These are phyloP conservation scores for Lophius piscatorius DNA, from an alignment of 2,113 vertebrate species.

Conservation along the genomic window DNA sequence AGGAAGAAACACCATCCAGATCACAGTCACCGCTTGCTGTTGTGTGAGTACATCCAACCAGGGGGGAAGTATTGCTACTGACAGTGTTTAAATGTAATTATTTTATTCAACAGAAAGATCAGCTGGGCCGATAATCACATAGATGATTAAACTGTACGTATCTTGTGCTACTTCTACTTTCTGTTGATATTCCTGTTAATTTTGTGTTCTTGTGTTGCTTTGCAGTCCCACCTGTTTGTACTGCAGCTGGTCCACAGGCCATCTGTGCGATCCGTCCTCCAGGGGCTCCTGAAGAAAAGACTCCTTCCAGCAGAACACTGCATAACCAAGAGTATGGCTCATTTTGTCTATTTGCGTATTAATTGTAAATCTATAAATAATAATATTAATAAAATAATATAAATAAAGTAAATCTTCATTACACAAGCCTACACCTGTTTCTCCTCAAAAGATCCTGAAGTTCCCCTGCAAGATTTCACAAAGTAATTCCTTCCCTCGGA, in stretches of 20 bases:
- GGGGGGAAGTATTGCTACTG: background rate
- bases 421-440: constrained; percentile 23
- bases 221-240: constrained; percentile 98
- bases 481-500: constrained; percentile 4
- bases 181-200: constrained; percentile 7
- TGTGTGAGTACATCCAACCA: constrained; percentile 90
- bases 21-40: constrained; percentile 98
- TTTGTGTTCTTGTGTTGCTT: constrained; percentile 33
- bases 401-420: constrained; percentile 42
- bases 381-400: too few relatives aligned
- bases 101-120: constrained; percentile 8
- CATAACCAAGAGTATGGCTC: constrained; percentile 95
- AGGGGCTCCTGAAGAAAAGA: constrained; percentile 97
- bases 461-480: constrained; percentile 4
- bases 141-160: background rate
- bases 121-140: background rate
- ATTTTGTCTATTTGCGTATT: constrained; percentile 22
- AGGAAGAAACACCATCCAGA: constrained; percentile 98
- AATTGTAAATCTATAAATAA: too few relatives aligned
- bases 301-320: constrained; percentile 98
- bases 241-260: constrained; percentile 98
- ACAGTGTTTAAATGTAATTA: background rate
- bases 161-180: background rate
- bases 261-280: constrained; percentile 95
- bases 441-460: constrained; percentile 5